Evolutionary conservation across 2,888 invertebrate species (phyloP).

Genomic region (Erebia epiphron): DNA sequence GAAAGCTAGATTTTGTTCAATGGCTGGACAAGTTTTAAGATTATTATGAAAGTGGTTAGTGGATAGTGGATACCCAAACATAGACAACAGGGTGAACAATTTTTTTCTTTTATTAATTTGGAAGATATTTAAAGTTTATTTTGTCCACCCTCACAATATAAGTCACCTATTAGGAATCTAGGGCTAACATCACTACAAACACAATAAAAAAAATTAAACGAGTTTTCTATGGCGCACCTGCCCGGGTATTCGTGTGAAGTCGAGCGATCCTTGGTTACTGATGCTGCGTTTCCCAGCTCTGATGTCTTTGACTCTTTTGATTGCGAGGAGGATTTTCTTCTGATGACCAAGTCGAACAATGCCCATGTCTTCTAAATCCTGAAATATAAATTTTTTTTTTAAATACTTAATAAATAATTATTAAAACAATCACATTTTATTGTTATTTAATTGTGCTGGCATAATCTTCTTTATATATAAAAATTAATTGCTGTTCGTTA

Average conservation of each 20-base stretch:
- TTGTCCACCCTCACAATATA: constrained; percentile 56
- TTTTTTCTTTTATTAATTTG: constrained; percentile 9
- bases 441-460: too few species aligned
- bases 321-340: constrained; percentile 98
- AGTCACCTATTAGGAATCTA: constrained; percentile 58
- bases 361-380: constrained; percentile 98
- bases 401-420: not conserved
- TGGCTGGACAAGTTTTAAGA: constrained; percentile 19
- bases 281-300: constrained; percentile 91
- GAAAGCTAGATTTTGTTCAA: constrained; percentile 19
- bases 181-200: constrained; percentile 77
- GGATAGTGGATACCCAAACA: constrained; percentile 46
- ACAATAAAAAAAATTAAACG: constrained; percentile 43
- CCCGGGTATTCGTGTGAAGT: constrained; percentile 74
- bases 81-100: not conserved
- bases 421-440: too few species aligned
- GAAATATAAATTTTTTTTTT: constrained; percentile 25
- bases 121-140: constrained; percentile 29
- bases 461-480: too few species aligned
- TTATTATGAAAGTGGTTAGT: constrained; percentile 54
- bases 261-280: constrained; percentile 77
- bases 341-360: constrained; percentile 97
- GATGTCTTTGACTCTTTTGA: constrained; percentile 97
- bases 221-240: constrained; percentile 67
- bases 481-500: too few species aligned